Percentiles rank a stretch among this genome's conserved stretches.
phyloP scores from a whole-genome alignment of 2,888 invertebrate species.

The Syrphus vitripennis region DNA sequence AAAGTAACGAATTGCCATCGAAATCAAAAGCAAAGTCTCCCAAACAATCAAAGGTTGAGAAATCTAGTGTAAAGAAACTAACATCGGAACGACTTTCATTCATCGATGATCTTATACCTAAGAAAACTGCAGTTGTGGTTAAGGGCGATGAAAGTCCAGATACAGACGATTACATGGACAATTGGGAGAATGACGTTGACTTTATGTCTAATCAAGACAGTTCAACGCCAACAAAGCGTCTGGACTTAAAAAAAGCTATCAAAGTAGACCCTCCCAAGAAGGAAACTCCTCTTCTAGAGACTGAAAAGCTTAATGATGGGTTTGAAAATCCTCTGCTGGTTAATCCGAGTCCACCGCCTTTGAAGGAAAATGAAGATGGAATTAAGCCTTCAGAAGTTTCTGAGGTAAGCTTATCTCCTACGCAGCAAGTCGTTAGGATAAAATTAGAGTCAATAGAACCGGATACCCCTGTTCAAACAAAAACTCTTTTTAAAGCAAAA shows the following conservation, averaged over 20 bases:
- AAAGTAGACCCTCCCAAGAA: not conserved
- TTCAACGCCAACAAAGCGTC: slow-evolving; percentile 73
- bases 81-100: slow-evolving; percentile 2
- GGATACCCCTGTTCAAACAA: not conserved
- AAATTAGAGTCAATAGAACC: not conserved
- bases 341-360: slow-evolving; percentile 75
- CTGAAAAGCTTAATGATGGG: slow-evolving; percentile 56
- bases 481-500: not conserved
- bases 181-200: slow-evolving; percentile 79
- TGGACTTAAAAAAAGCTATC: not conserved
- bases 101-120: not conserved
- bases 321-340: slow-evolving; percentile 74
- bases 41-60: not conserved
- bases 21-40: slow-evolving; percentile 12
- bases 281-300: not conserved
- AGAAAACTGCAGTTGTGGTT: not conserved
- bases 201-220: slow-evolving; percentile 75
- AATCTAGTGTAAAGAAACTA: not conserved
- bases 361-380: not conserved
- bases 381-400: not conserved
- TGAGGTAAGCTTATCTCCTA: not conserved
- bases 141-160: slow-evolving; percentile 77
- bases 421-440: not conserved
- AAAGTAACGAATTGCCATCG: not conserved
- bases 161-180: slow-evolving; percentile 80